These are phyloP conservation scores for Gymnoscopelus microlampas DNA, from an alignment of 2,797 vertebrate genomes.

Conservation along the genomic window DNA sequence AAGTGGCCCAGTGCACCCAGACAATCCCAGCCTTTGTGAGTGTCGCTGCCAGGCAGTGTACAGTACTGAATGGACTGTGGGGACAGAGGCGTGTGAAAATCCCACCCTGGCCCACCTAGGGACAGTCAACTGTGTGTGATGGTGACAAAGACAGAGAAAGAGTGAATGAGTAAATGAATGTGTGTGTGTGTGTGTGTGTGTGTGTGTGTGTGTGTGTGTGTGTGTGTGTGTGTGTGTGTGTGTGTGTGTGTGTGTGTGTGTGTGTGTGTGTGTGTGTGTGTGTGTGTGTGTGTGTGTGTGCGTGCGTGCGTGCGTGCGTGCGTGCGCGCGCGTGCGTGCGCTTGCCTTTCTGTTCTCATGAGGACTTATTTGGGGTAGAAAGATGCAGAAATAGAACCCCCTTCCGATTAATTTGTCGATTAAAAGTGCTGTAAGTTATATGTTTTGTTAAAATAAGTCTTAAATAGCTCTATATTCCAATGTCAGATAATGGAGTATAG, in stretches of 20 bases:
- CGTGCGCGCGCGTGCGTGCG: neutral
- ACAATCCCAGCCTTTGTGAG: constrained; percentile 74
- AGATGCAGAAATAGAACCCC: too few relatives aligned
- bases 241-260: constrained; percentile 13
- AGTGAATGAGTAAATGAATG: constrained; percentile 14
- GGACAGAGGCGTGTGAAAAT: constrained; percentile 81
- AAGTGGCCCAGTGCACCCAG: constrained; percentile 64
- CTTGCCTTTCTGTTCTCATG: too few relatives aligned
- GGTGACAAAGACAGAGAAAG: too few relatives aligned
- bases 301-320: constrained; percentile 28
- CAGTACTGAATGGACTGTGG: constrained; percentile 79
- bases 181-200: constrained; percentile 6
- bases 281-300: neutral
- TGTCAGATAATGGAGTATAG: too few relatives aligned
- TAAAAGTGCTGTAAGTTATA: too few relatives aligned
- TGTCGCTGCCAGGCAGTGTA: constrained; percentile 74
- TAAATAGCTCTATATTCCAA: too few relatives aligned
- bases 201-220: neutral
- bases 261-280: neutral
- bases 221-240: constrained; percentile 14
- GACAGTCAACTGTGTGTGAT: constrained; percentile 54
- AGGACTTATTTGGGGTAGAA: too few relatives aligned
- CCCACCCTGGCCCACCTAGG: constrained; percentile 73
- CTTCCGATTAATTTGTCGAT: too few relatives aligned
- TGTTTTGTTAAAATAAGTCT: too few relatives aligned